These are phyloP conservation scores for Drosophila malerkotliana DNA, from an alignment of 1,140 invertebrate species.

Conservation along the genomic window DNA sequence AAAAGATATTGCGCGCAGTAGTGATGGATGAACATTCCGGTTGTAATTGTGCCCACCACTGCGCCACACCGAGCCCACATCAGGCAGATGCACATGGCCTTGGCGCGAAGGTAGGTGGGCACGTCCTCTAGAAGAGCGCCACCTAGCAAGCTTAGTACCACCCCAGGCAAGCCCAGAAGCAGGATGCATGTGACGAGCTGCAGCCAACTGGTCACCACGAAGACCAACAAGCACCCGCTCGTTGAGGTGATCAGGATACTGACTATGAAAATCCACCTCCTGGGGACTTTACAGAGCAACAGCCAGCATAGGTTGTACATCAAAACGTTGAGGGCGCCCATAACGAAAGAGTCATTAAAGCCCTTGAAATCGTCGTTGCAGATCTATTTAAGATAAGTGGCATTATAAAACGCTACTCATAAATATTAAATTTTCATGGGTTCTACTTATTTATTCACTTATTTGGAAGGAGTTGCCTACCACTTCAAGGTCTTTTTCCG, in stretches of 20 bases:
- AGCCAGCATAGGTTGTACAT: slow-evolving; percentile 59
- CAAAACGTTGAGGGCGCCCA: slow-evolving; percentile 46
- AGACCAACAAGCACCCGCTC: slow-evolving; percentile 42
- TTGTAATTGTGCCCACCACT: slow-evolving; percentile 40
- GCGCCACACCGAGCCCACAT: slow-evolving; percentile 65
- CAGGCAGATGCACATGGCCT: slow-evolving; percentile 60
- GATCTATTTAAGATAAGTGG: slow-evolving; percentile 12
- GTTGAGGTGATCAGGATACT: slow-evolving; percentile 38
- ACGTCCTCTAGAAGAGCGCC: slow-evolving; percentile 55
- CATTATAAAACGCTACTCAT: background rate
- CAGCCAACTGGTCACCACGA: slow-evolving; percentile 18
- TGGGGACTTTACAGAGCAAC: slow-evolving; percentile 41
- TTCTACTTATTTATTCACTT: background rate
- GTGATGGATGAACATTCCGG: slow-evolving; percentile 42
- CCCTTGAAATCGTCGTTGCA: slow-evolving; percentile 55
- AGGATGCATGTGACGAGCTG: slow-evolving; percentile 51
- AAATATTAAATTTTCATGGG: too few relatives aligned
- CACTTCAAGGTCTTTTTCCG: slow-evolving; percentile 34
- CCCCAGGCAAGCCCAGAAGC: slow-evolving; percentile 46
- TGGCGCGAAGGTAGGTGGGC: slow-evolving; percentile 54
- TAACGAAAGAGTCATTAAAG: slow-evolving; percentile 52
- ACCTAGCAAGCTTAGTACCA: slow-evolving; percentile 49
- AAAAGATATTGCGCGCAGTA: slow-evolving; percentile 54
- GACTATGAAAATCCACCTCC: slow-evolving; percentile 42
- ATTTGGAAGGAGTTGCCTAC: background rate